Base-by-base conservation (phyloP, 2,888 invertebrate genomes). In the Stramonita haemastoma region DNA sequence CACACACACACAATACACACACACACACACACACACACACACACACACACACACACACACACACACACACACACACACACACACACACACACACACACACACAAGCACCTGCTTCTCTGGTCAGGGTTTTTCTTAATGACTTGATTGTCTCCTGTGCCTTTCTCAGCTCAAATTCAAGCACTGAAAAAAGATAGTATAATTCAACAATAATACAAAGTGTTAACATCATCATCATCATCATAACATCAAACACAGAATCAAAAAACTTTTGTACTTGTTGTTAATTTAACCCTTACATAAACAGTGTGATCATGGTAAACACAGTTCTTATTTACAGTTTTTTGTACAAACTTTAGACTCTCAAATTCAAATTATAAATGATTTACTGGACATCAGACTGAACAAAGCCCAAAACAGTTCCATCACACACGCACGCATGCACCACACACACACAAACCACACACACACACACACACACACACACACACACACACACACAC, bases 71-170 rank as follows among this genome's bases (percentile, higher is more conserved):
- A 66, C 66, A 66, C 66, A 66, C 66, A 66, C 66, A 66, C 66
- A 66, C 66, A 66, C 66, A 66, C 26, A 66, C 26, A 26, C 26
- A 66, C 19, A 66, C 26, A 17, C 66, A 17, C 26, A 17, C 17
- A 26, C 19, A 79, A 77, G 90, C 91, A 95, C 96, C 96, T 92
- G 96, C 95, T 91, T 96, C 96, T 89, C 94, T 94, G 87, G 98
- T 98, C 46, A 98, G 97, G 96, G 98, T 98, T 34, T 98, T 97
- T 94, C 98, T 96, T 86, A 98, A 96, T 29, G 98, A 97, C 95
- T 97, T 97, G 83, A 98, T 98, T 19, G 98, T 98, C 96, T 98
- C 98, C 93, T 97, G 97, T 0, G 98, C 98, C 96, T 98, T 98
- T 87, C 98, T 96, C 32, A 98, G 96, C 95, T 98, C 98, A 97